Evolutionary conservation across 2,113 vertebrate species (phyloP), one percentile per base, ranked within the genome.

Genomic region (Tinamus guttatus): DNA sequence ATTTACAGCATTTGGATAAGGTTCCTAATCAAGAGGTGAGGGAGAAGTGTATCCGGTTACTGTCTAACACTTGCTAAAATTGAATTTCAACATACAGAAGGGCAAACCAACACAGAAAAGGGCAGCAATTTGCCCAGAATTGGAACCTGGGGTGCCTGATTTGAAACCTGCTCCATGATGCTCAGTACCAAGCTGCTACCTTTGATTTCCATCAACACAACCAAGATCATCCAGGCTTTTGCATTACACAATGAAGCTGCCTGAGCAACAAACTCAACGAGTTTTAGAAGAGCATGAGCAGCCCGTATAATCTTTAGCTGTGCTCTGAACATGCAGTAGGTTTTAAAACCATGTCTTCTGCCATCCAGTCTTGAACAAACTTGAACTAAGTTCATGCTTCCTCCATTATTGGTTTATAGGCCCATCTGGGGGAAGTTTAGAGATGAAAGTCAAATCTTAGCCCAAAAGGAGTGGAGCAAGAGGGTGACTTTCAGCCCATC

Each of bases 221-320:
- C 79, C 85, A 8, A 30, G 45, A 88, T 28, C 69, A 74, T 45
- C 24, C 32, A 27, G 36, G 41, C 45, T 81, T 54, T 6, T 60
- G 62, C 52, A 5, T 13, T 63, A 15, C 51, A 12, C 36, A 34
- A 14, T 13, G 34, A 87, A 70, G 43, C 81, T 91, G 74, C 74
- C 60, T 83, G 56, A 71, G 91, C 86, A 60, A 83, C 81, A 89
- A 89, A 90, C 56, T 28, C 36, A 5, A 21, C 32, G 79, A 1
- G 4, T 73, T 85, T 8, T 4, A 0, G 30, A 62, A 63, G 51
- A 71, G 49, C 62, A 13, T 20, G 73, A 68, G 76, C 68, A 34
- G 16, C 73, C 24, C 40, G 43, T 18, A 34, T 7, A 40, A 45
- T 24, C 64, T 38, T 45, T 22, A 54, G 15, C 64, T 28, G 32